A percentile compares a stretch with the other conserved stretches of the same genome.
phyloP scores from a whole-genome alignment of 2,888 invertebrate species.

The Drosophila stalkeri region DNA sequence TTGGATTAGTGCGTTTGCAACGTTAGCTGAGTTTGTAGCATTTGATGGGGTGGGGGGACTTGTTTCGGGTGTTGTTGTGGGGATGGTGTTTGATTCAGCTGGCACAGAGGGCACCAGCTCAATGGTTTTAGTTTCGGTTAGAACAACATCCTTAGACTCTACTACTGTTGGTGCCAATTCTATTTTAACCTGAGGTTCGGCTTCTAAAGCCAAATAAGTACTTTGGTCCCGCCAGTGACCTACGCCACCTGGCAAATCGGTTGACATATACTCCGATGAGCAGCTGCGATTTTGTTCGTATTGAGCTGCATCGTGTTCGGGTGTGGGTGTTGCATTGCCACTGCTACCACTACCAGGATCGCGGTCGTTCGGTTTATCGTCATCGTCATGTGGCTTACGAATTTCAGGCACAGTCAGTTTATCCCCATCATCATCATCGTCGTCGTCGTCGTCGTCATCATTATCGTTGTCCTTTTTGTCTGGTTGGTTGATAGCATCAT shows the following conservation, averaged over 20 bases:
- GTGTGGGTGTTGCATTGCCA: conserved; percentile 83
- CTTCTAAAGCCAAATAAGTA: conserved; percentile 90
- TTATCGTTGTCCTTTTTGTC: conserved; percentile 86
- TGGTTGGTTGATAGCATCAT: conserved; percentile 45
- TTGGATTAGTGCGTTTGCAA: conserved; percentile 83
- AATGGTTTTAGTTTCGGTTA: conserved; percentile 65
- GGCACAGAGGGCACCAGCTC: conserved; percentile 48
- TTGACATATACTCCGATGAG: conserved; percentile 88
- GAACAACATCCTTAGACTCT: conserved; percentile 47
- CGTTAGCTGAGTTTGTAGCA: conserved; percentile 64
- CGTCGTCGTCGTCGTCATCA: conserved; percentile 87
- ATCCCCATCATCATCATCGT: conserved; percentile 84
- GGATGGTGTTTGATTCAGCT: conserved; percentile 25
- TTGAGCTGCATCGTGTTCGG: conserved; percentile 66
- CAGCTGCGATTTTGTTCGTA: conserved; percentile 81
- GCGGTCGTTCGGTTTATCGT: conserved; percentile 87
- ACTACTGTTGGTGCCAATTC: conserved; percentile 50
- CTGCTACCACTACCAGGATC: conserved; percentile 88
- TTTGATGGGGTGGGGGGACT: conserved; percentile 41
- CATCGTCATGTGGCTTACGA: conserved; percentile 81
- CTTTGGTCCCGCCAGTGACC: conserved; percentile 93
- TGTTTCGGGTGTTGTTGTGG: conserved; percentile 47
- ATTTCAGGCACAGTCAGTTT: conserved; percentile 77
- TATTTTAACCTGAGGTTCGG: conserved; percentile 78
- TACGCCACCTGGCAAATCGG: conserved; percentile 92